A percentile compares a stretch with the other conserved stretches of the same genome.
Conservation (phyloP, 1,140 invertebrate genomes). For the Popillia japonica region DNA sequence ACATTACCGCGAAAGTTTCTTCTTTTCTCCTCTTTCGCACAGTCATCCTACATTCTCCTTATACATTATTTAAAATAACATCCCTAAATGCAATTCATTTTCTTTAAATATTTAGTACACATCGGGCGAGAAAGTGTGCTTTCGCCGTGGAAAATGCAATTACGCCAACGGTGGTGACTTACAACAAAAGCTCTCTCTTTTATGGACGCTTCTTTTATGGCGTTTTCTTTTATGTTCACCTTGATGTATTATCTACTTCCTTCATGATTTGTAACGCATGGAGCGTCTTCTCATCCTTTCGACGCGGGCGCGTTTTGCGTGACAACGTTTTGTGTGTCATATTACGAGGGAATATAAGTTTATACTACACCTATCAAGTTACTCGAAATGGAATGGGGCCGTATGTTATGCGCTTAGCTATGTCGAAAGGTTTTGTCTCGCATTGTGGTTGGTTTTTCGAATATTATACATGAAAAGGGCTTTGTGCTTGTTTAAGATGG, state of each 20-base stretch:
- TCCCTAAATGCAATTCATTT: constrained; percentile 1
- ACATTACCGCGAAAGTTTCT: no score
- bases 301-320: not conserved
- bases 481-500: no score
- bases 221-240: not conserved
- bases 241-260: not conserved
- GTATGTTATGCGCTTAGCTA: not conserved
- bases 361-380: not conserved
- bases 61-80: not conserved
- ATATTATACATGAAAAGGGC: no score
- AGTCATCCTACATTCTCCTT: not conserved
- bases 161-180: not conserved
- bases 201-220: not conserved
- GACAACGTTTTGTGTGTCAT: not conserved
- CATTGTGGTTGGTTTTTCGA: no score
- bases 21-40: not conserved
- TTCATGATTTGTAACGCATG: not conserved
- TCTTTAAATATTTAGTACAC: not conserved
- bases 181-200: constrained; percentile 10
- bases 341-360: not conserved
- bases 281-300: not conserved
- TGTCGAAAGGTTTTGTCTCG: not conserved
- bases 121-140: not conserved
- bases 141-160: constrained; percentile 4
- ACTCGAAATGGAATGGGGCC: not conserved